A percentile compares a stretch with the other conserved stretches of the same genome.
These are phyloP conservation scores for Pipistrellus pipistrellus DNA, from an alignment of 2,797 vertebrate species.

Conservation along the genomic window DNA sequence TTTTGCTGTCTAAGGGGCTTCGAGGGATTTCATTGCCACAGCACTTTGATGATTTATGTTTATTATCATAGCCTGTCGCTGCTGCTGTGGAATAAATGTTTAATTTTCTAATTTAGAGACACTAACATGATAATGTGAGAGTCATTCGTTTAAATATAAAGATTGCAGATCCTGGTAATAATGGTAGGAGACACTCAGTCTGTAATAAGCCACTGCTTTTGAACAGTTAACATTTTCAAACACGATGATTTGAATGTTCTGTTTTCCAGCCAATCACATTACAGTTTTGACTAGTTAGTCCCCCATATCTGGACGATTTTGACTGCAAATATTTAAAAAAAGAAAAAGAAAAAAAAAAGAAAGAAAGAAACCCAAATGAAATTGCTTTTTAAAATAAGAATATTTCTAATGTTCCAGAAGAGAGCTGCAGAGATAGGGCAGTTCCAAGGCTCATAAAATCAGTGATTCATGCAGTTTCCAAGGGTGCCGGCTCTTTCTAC, in stretches of 20 bases:
- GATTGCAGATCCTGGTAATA: background rate
- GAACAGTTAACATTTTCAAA: constrained; percentile 41
- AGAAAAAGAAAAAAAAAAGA: too few relatives aligned
- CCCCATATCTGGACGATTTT: background rate
- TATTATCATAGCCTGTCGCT: background rate
- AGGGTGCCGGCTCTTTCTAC: background rate
- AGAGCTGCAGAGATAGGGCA: background rate
- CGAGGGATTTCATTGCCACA: background rate
- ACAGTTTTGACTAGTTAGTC: background rate
- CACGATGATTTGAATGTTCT: background rate
- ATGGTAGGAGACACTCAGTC: background rate
- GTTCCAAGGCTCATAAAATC: background rate
- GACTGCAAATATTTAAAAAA: background rate
- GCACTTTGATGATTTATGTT: background rate
- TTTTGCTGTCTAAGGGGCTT: background rate
- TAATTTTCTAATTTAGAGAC: constrained; percentile 56
- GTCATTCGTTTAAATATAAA: constrained; percentile 50
- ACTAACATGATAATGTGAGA: constrained; percentile 36
- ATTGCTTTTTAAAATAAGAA: background rate
- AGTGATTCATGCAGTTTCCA: background rate
- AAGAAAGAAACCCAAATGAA: background rate
- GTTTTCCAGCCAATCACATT: background rate
- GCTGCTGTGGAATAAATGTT: constrained; percentile 51
- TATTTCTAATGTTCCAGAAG: background rate
- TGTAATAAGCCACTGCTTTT: constrained; percentile 2